Conservation (phyloP, 92 coral and sea anemone genomes). For the Bergia sp. region DNA sequence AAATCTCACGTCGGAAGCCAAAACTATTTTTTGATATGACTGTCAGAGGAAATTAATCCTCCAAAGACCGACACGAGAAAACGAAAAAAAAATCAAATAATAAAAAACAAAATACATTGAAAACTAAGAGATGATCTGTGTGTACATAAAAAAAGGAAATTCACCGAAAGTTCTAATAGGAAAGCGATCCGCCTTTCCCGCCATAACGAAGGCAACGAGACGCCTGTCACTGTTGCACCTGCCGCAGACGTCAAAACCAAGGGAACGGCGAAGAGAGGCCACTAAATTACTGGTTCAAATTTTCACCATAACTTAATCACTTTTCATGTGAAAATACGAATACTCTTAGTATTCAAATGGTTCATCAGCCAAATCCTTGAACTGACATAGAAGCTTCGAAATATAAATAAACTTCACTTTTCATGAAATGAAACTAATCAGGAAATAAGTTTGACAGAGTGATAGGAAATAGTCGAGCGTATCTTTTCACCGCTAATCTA, state of each 20-base stretch:
- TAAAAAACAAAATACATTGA: neutral
- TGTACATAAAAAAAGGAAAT: neutral
- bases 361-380: neutral
- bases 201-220: neutral
- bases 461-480: neutral
- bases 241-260: conserved; percentile 24
- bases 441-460: neutral
- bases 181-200: neutral
- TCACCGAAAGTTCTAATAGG: neutral
- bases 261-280: neutral
- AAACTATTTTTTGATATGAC: conserved; percentile 8
- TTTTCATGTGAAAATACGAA: neutral
- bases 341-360: neutral
- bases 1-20: conserved; percentile 38
- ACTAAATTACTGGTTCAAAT: neutral
- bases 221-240: conserved; percentile 22
- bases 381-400: neutral
- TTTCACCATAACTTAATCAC: neutral
- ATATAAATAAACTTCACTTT: neutral
- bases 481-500: conserved; percentile 16
- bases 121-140: neutral
- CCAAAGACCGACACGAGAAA: conserved; percentile 1
- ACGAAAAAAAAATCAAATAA: neutral
- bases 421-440: neutral
- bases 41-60: conserved; percentile 20